Conservation (phyloP, 2,797 vertebrate genomes). For the Otolemur crassicaudatus region DNA sequence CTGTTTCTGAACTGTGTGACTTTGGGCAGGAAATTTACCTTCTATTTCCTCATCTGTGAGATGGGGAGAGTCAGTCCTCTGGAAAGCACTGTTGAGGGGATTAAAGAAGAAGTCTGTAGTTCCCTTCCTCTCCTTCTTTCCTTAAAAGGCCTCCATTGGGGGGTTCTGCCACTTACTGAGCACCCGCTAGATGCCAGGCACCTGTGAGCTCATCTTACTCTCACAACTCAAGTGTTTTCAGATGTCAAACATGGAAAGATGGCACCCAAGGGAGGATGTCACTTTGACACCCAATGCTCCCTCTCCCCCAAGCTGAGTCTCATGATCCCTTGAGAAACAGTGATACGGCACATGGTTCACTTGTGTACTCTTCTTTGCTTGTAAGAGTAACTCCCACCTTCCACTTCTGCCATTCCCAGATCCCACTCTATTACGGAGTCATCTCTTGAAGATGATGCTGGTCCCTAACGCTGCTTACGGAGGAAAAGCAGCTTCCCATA, state of each 20-base stretch:
- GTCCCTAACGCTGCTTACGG: no score
- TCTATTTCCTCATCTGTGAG: neutral
- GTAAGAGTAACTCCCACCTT: neutral
- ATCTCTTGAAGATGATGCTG: neutral
- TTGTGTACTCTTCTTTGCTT: fast-evolving
- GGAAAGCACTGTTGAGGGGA: neutral
- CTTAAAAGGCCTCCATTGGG: neutral
- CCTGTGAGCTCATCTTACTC: neutral
- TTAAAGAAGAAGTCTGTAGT: neutral
- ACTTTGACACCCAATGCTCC: neutral
- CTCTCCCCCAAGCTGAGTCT: neutral
- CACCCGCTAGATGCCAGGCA: neutral
- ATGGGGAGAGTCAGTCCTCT: neutral
- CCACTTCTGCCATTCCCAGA: neutral
- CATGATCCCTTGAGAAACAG: neutral
- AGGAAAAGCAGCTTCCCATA: neutral
- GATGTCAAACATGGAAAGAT: neutral
- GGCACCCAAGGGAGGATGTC: neutral
- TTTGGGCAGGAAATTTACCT: neutral
- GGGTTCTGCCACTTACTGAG: neutral
- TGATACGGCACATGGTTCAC: fast-evolving
- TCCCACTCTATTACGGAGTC: neutral
- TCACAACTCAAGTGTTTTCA: neutral
- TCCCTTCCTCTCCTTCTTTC: neutral
- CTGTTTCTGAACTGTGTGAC: neutral